Base-by-base conservation (phyloP, 2,113 vertebrate genomes). In the Poicephalus meyeri region DNA sequence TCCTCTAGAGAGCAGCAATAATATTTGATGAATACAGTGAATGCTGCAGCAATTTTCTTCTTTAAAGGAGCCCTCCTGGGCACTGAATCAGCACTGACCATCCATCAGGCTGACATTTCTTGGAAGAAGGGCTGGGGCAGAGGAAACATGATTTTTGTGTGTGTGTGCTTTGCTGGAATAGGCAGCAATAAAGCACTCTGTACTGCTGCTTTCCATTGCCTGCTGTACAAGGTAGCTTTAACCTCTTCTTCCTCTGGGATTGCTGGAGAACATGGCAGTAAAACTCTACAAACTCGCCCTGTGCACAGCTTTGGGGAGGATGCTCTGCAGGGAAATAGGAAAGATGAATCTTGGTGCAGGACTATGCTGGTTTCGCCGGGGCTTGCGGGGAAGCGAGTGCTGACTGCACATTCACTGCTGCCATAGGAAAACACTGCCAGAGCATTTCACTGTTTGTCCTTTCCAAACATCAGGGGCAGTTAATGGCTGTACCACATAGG, bases 81-180 rank as follows among this genome's bases (percentile, higher is more conserved):
- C 89, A 23, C 35, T 29, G 88, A 88, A 49, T 94, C 94, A 96
- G 95, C 96, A 93, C 0, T 16, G 60, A 81, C 88, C 88, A 92
- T 87, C 88, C 73, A 80, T 24, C 4, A 2, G 68, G 89, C 35
- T 17, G 84, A 65, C 85, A 28, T 71, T 93, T 91, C 92, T 92
- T 66, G 92, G 95, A 95, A 96, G 16, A 88, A 95, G 10, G 49
- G 87, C 44, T 73, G 26, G 41, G 24, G 66, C 1, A 5, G 46
- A 31, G 3, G 29, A 52, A 90, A 73, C 7, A 7, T 3, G 55
- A 42, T 50, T 64, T 58, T 58, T 68, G 53, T 66, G 12, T 41
- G 12, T 41, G 31, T 37, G 31, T 66, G 50, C 58, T 58, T 91
- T 86, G 87, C 52, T 80, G 86, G 39, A 86, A 70, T 6, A 58